Percentiles rank a stretch among this genome's conserved stretches.
phyloP scores from a whole-genome alignment of 2,113 vertebrate species.

The Eulacestoma nigropectus region DNA sequence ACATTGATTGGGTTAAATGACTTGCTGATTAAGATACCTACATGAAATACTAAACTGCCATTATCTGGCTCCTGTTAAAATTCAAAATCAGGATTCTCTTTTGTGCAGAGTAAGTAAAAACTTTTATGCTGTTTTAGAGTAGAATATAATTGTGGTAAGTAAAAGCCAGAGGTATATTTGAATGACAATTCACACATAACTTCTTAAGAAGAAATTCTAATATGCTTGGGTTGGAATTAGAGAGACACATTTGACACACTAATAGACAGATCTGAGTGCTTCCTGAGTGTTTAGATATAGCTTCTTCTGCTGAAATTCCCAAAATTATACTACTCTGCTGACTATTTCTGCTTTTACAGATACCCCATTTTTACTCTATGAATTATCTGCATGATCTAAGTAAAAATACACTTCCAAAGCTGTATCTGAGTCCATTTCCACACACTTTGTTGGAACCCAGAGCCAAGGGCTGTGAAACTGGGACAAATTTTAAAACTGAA shows the following conservation, averaged over 20 bases:
- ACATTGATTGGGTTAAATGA: background rate
- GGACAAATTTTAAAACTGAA: background rate
- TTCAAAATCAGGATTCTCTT: background rate
- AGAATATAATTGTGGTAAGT: background rate
- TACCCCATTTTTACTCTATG: background rate
- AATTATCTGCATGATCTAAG: background rate
- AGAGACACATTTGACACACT: background rate
- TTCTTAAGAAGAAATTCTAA: background rate
- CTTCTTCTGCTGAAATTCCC: background rate
- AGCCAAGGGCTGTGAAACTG: background rate
- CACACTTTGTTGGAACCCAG: background rate
- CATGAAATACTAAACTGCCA: background rate
- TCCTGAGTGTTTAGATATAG: background rate
- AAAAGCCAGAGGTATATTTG: background rate
- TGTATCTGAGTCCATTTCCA: background rate
- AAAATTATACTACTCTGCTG: background rate
- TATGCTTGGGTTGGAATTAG: background rate
- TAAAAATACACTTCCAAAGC: constrained; percentile 27
- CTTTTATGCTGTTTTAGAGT: background rate
- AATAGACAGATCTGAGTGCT: background rate
- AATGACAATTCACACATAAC: background rate
- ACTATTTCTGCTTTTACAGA: background rate
- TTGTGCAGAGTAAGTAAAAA: background rate
- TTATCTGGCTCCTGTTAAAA: background rate
- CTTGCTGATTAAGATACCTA: background rate